Base-by-base conservation (phyloP, 2,888 invertebrate genomes). In the Tuberolachnus salignus region DNA sequence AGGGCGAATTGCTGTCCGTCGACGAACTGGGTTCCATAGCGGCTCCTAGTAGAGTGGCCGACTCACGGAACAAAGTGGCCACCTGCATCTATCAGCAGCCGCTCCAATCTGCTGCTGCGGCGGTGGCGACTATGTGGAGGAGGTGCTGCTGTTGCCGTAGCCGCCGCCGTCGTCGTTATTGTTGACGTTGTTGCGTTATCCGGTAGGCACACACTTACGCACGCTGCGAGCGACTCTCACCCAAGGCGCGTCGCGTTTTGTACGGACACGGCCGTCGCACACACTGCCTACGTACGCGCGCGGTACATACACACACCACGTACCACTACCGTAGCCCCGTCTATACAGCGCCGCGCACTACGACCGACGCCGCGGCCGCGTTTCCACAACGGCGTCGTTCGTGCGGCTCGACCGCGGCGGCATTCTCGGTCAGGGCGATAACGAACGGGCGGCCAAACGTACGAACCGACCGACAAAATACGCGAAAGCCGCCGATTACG, bases 41-140 rank as follows among this genome's bases (percentile, higher is more conserved):
- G 84, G 89, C 90, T 84, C 90, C 90, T 84, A 90, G 87, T 85
- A 90, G 87, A 85, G 89, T 89, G 85, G 89, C 88, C 85, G 89
- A 89, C 87, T 90, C 90, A 84, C 90, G 88, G 85, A 90, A 90
- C 85, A 90, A 86, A 86, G 89, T 90, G 84, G 90, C 90, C 86
- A 90, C 90, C 88, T 90, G 90, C 90, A 90, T 90, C 85, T 81
- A 80, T 67, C 80, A 81, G 72, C 81, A 80, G 63, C 80, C 69
- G 78, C 67, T 75, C 46, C 66, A 67, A 75, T 75, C 75, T 67
- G 75, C 75, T 67, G 73, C 73, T 61, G 59, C 34, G 34, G 34
- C 34, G 34, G 34, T 6, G 57, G 26, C 71, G 46, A 26, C 46
- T 26, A 46, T 46, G 71, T 46, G 59, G 57, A 42, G 53, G 42